Conservation (phyloP, 1,140 invertebrate species). For the Drosophila nannoptera region DNA sequence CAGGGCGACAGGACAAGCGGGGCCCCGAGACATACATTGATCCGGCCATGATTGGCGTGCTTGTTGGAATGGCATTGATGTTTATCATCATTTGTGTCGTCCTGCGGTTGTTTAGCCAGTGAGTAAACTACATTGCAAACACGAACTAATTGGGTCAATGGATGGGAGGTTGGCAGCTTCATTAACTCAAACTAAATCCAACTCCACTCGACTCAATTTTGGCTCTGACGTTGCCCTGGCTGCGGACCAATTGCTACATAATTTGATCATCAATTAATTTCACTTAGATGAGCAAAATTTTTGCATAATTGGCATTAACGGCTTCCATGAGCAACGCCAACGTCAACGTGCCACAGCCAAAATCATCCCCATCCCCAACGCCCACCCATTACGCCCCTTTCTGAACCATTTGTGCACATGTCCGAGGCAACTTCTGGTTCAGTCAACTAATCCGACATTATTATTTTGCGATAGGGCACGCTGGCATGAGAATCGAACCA, state of each 20-base stretch:
- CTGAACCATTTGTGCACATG: conserved; percentile 25
- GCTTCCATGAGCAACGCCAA: conserved; percentile 27
- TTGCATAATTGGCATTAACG: conserved; percentile 60
- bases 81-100: conserved; percentile 96
- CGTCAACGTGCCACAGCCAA: neutral
- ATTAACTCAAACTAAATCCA: conserved; percentile 20
- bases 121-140: conserved; percentile 80
- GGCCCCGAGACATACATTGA: conserved; percentile 84
- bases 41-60: conserved; percentile 93
- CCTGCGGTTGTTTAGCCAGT: conserved; percentile 94
- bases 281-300: conserved; percentile 60
- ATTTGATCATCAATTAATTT: conserved; percentile 69
- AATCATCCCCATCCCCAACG: conserved; percentile 5
- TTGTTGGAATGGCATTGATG: conserved; percentile 94
- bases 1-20: conserved; percentile 70
- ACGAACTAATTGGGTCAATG: conserved; percentile 42
- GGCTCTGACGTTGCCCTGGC: conserved; percentile 17
- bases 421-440: neutral
- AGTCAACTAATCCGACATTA: conserved; percentile 28
- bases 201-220: conserved; percentile 6
- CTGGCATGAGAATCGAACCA: conserved; percentile 94
- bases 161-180: conserved; percentile 19
- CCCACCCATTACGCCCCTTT: conserved; percentile 29
- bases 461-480: conserved; percentile 84
- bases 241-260: conserved; percentile 45